Conservation (phyloP, 1,140 invertebrate species). For the Ooceraea biroi region DNA sequence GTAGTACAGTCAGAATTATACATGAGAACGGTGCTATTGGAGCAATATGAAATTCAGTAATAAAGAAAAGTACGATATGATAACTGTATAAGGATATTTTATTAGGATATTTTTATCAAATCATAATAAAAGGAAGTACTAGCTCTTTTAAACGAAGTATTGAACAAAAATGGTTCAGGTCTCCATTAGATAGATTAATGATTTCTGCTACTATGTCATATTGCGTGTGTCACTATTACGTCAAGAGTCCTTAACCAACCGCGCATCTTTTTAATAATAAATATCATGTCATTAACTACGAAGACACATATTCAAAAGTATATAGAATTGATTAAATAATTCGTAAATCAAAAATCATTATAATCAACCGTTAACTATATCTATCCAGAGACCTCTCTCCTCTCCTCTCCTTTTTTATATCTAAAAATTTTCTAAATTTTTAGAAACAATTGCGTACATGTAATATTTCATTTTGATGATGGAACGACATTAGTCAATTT, state of each 20-base stretch:
- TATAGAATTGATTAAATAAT: neutral
- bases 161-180: neutral
- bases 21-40: too few species aligned
- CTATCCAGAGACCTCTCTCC: too few species aligned
- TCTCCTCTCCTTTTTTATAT: neutral
- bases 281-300: conserved; percentile 7
- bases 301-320: neutral
- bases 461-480: too few species aligned
- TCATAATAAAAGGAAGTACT: neutral
- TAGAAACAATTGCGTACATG: conserved; percentile 10
- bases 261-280: neutral
- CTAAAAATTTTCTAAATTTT: neutral
- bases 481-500: too few species aligned
- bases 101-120: too few species aligned
- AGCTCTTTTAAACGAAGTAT: neutral
- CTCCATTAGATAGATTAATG: conserved; percentile 47
- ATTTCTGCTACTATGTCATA: conserved; percentile 21
- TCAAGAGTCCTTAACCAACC: conserved; percentile 43
- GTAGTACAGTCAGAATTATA: too few species aligned
- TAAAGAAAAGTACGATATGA: too few species aligned
- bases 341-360: neutral
- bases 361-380: neutral
- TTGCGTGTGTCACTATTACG: conserved; percentile 18
- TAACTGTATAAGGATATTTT: too few species aligned
- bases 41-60: too few species aligned